Evolutionary conservation across 2,797 vertebrate species (phyloP), one percentile per base, ranked within the genome.

Genomic region (Corythornis leucogaster): DNA sequence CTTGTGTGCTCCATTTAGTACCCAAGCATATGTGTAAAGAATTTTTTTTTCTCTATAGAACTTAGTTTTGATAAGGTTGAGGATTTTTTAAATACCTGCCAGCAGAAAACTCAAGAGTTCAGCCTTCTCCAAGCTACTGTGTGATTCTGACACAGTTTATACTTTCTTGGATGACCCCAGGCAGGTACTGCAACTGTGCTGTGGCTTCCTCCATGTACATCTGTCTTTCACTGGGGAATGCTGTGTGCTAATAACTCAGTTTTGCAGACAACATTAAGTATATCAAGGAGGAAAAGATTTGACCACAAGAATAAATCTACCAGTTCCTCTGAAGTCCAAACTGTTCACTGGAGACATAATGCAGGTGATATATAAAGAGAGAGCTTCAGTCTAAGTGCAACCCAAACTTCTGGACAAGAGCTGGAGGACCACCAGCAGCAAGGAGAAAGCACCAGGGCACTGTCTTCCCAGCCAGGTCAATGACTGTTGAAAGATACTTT

Each of bases 401-500:
- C 10, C 2, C 24, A 48, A 66, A 55, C 31, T 55, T 61, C n/a
- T 75, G 46, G 43, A 35, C 3, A 7, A 11, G 77, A 50, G 9
- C 1, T 59, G 13, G 71, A 77, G 5, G 26, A 43, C n/a, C 66
- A 55, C 11, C 22, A 38, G 35, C 12, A 12, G 3, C 0, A 3
- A 57, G 35, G 35, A 45, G 48, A 54, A 75, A 33, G 38, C 16
- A 20, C 35, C 3, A 12, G 18, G 38, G 7, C 7, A 25, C 16
- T 0, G 0, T 67, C 40, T 38, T 78, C n/a, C 21, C 25, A 70
- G 26, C 17, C 0, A 0, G 24, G 26, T 19, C 46, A 21, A n/a
- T 0, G 2, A 10, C 4, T 43, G 40, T 15, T 50, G 64, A 55
- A 40, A 59, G 74, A 74, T 43, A 21, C 11, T 58, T 35, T 28